phyloP scores from a whole-genome alignment of 2,797 vertebrate species.

The Bradypus variegatus region DNA sequence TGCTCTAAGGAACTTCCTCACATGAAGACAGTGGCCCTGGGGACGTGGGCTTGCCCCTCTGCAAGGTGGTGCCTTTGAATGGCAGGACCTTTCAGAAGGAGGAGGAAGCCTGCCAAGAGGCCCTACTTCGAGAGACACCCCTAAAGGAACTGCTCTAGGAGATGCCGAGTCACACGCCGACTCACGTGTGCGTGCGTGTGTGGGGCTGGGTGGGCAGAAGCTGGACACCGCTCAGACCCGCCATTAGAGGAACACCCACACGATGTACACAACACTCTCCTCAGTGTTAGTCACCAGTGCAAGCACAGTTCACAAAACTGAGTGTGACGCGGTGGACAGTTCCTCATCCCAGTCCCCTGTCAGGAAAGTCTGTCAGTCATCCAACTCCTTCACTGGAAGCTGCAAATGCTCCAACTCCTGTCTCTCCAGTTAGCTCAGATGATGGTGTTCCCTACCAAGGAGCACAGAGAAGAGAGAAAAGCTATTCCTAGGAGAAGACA shows the following conservation, averaged over 20 bases:
- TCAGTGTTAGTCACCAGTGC: neutral
- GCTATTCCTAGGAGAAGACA: neutral
- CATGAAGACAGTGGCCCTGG: neutral
- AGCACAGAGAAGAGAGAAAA: neutral
- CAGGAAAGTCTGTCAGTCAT: neutral
- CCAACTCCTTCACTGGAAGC: neutral
- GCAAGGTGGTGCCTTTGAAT: neutral
- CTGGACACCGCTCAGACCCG: neutral
- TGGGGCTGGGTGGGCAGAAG: fast-evolving
- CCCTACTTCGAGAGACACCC: neutral
- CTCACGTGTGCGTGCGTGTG: fast-evolving
- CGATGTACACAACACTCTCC: fast-evolving
- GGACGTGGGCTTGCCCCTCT: neutral
- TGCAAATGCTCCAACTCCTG: neutral
- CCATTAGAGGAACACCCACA: neutral
- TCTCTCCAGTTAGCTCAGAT: neutral
- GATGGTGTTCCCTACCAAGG: neutral
- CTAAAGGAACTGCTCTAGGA: neutral
- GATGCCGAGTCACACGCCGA: neutral
- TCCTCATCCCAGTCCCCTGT: neutral
- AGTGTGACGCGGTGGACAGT: fast-evolving
- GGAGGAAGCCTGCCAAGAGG: neutral
- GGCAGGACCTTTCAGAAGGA: neutral
- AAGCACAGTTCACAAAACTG: neutral
- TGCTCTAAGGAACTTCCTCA: neutral